Percentiles rank a stretch among this genome's conserved stretches.
These are phyloP conservation scores for Sarcophaga carnaria DNA, from an alignment of 2,888 invertebrate species.

Conservation along the genomic window DNA sequence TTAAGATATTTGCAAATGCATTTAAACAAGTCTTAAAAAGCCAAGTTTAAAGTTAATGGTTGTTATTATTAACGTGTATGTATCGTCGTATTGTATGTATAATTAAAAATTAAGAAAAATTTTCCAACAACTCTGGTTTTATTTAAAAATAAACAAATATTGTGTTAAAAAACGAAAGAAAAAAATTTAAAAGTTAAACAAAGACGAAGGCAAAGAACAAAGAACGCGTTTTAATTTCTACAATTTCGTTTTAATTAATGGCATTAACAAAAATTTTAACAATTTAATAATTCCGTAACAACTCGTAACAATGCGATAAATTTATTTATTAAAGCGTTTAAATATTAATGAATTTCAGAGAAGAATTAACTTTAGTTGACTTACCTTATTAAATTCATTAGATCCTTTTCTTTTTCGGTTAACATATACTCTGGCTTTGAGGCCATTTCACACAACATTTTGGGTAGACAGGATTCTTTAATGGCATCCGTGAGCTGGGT, in stretches of 20 bases:
- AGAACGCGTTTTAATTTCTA: neutral
- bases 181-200: no score
- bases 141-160: no score
- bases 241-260: constrained; percentile 2
- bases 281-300: no score
- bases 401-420: constrained; percentile 80
- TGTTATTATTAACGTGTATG: no score
- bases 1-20: no score
- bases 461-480: constrained; percentile 81
- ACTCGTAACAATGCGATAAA: neutral
- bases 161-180: no score
- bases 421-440: constrained; percentile 80
- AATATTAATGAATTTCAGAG: neutral
- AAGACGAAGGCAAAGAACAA: neutral
- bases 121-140: no score
- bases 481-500: constrained; percentile 79
- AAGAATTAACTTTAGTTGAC: constrained; percentile 10
- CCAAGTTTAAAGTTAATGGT: neutral
- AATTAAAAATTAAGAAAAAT: no score
- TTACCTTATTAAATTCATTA: constrained; percentile 80
- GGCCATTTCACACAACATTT: constrained; percentile 82
- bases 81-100: no score
- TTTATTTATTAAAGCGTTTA: neutral
- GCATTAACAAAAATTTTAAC: neutral
- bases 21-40: neutral